phyloP scores from a whole-genome alignment of 2,113 vertebrate genomes.

The Laticauda colubrina region DNA sequence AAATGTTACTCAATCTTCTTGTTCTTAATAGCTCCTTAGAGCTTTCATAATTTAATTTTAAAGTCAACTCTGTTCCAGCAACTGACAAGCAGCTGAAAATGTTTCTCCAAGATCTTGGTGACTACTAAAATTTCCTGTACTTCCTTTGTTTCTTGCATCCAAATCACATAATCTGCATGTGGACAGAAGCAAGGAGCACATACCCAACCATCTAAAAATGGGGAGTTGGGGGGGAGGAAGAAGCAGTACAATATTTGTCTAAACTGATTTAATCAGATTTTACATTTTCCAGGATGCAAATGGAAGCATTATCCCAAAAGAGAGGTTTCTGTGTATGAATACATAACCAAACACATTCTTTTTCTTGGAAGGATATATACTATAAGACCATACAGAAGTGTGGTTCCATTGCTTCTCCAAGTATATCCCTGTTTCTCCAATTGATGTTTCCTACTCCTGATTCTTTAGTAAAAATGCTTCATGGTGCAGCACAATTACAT shows the following conservation, averaged over 20 bases:
- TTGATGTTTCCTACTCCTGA: not conserved
- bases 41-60: not conserved
- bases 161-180: not conserved
- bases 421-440: not conserved
- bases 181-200: not conserved
- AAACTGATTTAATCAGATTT: not conserved
- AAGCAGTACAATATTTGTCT: not conserved
- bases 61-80: not conserved
- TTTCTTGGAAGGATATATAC: not conserved
- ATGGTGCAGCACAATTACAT: not conserved
- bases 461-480: not conserved
- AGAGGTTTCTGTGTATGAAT: not conserved
- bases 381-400: not conserved
- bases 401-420: not conserved
- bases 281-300: not conserved
- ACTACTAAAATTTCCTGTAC: not conserved
- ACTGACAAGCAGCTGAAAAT: not conserved
- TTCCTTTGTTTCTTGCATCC: not conserved
- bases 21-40: not conserved
- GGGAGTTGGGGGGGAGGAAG: too few relatives aligned
- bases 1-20: not conserved
- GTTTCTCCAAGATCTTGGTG: not conserved
- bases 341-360: not conserved
- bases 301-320: not conserved
- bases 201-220: not conserved